Evolutionary conservation across 2,113 vertebrate genomes (phyloP), one percentile per base, ranked within the genome.

Genomic region (Dryoscopus gambensis): DNA sequence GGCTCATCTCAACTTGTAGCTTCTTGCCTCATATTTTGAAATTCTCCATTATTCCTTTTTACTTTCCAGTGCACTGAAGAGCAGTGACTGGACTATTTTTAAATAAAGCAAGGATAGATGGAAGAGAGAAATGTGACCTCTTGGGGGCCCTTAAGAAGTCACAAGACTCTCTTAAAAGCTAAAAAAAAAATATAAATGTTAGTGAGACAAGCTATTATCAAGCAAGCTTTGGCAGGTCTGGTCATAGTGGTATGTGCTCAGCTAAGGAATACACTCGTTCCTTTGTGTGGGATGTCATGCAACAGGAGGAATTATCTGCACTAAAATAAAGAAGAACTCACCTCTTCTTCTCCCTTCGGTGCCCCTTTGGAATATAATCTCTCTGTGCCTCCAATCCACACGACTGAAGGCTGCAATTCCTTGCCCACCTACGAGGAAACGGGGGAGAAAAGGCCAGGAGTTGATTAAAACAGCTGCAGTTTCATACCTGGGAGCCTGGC

Each of bases 341-440:
- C 99, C 98, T 92, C 94, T 77, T 95, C 98, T 35, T 98, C 98
- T 8, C 73, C 23, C 24, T 93, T 98, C 0, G 94, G 96, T 2
- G 97, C 96, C 57, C 90, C 98, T 94, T 97, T 99, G 95, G 98
- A 97, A 97, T 98, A 99, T 24, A 98, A 96, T 97, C 98, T 98
- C 80, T 99, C 99, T 4, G 98, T 95, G 14, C 99, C 97, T 86
- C 97, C 97, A 24, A 99, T 98, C 99, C 98, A 99, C 40, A 99
- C 92, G 2, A 99, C 98, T 3, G 99, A 99, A 28, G 98, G 98
- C 94, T 99, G 98, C 77, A 98, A 92, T 65, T 97, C 95, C 23
- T 96, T 98, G 55, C 98, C 98, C 96, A 99, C 98, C 99, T 99
- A 87, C 25, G 42, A 79, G 75, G 89, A 70, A 88, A 74, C 1